These are phyloP conservation scores for Podargus strigoides DNA, from an alignment of 2,797 vertebrate genomes.

Conservation along the genomic window DNA sequence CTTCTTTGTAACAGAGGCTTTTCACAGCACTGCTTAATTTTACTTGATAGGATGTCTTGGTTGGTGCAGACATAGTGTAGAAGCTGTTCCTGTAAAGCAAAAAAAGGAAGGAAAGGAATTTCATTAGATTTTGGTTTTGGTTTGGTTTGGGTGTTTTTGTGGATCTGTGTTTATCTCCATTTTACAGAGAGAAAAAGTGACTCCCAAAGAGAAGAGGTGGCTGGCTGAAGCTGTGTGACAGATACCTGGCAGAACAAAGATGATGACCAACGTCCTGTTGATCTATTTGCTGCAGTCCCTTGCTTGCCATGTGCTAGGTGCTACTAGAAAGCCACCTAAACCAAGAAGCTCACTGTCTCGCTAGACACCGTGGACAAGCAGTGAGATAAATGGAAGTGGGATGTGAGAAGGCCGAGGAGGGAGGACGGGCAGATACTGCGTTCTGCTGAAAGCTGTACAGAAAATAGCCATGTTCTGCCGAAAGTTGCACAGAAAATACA, in stretches of 20 bases:
- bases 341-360: fast-evolving
- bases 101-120: background rate
- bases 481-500: background rate
- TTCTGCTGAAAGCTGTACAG: too few species aligned
- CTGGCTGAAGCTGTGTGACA: background rate
- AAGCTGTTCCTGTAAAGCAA: conserved; percentile 38
- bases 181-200: background rate
- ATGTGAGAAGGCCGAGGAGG: fast-evolving
- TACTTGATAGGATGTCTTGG: conserved; percentile 53
- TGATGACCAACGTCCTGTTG: too few species aligned
- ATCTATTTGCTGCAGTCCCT: background rate
- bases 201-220: background rate
- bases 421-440: fast-evolving
- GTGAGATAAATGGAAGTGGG: background rate
- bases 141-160: background rate
- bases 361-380: fast-evolving
- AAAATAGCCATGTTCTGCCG: too few species aligned
- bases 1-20: conserved; percentile 20
- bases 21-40: conserved; percentile 62
- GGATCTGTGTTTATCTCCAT: background rate
- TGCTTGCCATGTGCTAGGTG: background rate
- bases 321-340: too few species aligned
- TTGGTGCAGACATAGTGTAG: conserved; percentile 48
- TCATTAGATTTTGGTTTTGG: too few species aligned
- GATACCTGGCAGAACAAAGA: background rate